Evolutionary conservation across 2,113 vertebrate genomes (phyloP).

Genomic region (Sporophila hypoxantha): DNA sequence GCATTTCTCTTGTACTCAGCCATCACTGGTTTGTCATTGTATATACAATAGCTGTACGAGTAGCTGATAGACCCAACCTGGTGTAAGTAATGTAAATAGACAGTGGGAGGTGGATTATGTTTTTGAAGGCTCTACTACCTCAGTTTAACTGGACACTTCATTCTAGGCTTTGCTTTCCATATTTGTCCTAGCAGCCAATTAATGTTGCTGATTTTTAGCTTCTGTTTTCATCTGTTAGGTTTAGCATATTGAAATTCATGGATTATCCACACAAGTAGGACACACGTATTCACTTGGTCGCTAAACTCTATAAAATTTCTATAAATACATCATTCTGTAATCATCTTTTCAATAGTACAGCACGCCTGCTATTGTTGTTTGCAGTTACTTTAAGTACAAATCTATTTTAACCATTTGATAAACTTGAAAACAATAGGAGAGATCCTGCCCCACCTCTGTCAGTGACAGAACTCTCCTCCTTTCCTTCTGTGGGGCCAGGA

Average conservation of each 20-base stretch:
- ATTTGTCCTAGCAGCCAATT: slow-evolving; percentile 38
- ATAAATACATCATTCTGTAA: neutral
- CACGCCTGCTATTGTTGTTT: neutral
- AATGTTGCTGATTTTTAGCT: slow-evolving; percentile 13
- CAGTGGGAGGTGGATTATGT: slow-evolving; percentile 55
- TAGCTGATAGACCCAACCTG: slow-evolving; percentile 57
- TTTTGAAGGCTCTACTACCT: slow-evolving; percentile 73
- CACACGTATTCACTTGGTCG: neutral
- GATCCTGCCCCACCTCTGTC: neutral
- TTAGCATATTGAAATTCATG: neutral
- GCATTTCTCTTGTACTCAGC: slow-evolving; percentile 31
- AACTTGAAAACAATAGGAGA: slow-evolving; percentile 14
- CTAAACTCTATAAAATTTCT: neutral
- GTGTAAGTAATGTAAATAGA: slow-evolving; percentile 65
- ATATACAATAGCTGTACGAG: slow-evolving; percentile 30
- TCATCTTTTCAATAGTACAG: neutral
- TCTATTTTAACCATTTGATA: neutral
- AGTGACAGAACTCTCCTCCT: neutral
- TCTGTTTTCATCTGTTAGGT: neutral
- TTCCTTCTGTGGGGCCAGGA: neutral
- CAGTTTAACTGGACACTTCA: slow-evolving; percentile 70
- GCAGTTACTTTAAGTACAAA: neutral
- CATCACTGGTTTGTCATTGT: slow-evolving; percentile 27
- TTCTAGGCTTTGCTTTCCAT: slow-evolving; percentile 46
- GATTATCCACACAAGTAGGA: neutral